Percentiles rank a stretch among this genome's conserved stretches.
Evolutionary conservation across 2,888 invertebrate species (phyloP).

Genomic region (Brenthis ino): DNA sequence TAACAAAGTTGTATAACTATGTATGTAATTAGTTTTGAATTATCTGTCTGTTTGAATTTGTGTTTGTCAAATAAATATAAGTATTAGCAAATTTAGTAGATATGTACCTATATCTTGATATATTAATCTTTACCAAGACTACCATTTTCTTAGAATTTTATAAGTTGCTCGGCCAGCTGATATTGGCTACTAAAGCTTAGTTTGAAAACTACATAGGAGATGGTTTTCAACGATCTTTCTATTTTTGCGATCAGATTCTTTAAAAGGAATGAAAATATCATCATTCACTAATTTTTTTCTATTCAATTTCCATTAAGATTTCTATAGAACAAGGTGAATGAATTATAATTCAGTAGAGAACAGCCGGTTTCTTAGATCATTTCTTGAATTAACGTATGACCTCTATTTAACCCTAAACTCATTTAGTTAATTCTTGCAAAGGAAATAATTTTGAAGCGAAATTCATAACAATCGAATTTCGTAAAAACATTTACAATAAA

Average conservation of each 20-base stretch:
- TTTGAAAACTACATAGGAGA: conserved; percentile 15
- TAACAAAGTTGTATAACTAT: no score
- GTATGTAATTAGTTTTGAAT: no score
- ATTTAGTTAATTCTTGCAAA: conserved; percentile 11
- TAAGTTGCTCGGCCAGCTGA: conserved; percentile 9
- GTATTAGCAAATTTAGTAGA: neutral
- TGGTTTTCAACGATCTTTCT: conserved; percentile 13
- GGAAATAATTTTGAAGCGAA: conserved; percentile 6
- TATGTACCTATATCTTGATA: neutral
- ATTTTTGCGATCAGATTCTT: conserved; percentile 12
- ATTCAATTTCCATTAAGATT: neutral
- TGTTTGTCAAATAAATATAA: no score
- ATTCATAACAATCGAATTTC: neutral
- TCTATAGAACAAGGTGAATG: conserved; percentile 8
- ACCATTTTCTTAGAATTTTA: conserved; percentile 11
- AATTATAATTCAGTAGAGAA: conserved; percentile 6
- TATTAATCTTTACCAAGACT: neutral
- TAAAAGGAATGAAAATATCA: neutral
- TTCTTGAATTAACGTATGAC: conserved; percentile 17
- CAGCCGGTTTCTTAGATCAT: conserved; percentile 14
- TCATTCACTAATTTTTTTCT: neutral
- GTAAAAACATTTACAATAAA: neutral
- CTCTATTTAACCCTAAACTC: conserved; percentile 15
- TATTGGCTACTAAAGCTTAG: conserved; percentile 18
- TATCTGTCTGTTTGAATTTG: no score